phyloP scores from a whole-genome alignment of 2,113 vertebrate genomes.

The Rhabdornis inornatus region DNA sequence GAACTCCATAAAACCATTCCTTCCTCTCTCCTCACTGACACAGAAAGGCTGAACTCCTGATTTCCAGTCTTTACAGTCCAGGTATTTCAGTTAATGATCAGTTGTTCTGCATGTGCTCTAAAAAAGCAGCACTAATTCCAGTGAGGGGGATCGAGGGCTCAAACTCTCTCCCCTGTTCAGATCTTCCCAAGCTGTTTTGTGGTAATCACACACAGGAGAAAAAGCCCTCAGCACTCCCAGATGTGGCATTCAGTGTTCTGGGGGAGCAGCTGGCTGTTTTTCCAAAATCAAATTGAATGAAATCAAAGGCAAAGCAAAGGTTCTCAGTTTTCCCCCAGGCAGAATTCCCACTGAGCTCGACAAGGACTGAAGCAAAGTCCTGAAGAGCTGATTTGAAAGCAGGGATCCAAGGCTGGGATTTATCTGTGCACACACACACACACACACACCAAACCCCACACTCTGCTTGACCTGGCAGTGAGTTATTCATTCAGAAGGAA shows the following conservation, averaged over 20 bases:
- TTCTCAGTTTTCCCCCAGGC: background rate
- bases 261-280: background rate
- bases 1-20: background rate
- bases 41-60: background rate
- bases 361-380: background rate
- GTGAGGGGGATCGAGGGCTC: background rate
- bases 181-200: background rate
- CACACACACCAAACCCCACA: background rate
- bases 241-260: background rate
- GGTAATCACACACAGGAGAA: background rate
- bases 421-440: background rate
- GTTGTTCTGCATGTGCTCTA: background rate
- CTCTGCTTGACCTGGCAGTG: background rate
- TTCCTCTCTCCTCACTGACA: background rate
- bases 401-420: background rate
- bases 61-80: fast-evolving
- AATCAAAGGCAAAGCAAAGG: constrained; percentile 9
- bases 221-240: background rate
- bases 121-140: background rate
- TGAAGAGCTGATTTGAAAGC: background rate
- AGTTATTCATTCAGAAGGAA: background rate
- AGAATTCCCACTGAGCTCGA: background rate
- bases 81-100: background rate
- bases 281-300: background rate
- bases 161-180: background rate